Base-by-base conservation (phyloP, 2,113 vertebrate genomes). In the Oenanthe melanoleuca region DNA sequence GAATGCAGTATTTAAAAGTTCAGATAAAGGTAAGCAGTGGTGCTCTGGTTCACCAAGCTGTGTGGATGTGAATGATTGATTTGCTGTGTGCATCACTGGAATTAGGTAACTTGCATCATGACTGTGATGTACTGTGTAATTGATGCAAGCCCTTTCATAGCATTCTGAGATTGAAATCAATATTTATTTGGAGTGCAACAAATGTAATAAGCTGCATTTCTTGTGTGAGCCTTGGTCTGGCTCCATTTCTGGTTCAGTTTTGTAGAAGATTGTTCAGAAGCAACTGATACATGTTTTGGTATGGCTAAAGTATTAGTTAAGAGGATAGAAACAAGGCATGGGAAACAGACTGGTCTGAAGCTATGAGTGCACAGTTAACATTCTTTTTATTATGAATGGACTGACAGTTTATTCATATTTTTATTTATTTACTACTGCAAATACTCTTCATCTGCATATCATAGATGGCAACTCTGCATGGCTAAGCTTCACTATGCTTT, bases 131-230 rank as follows among this genome's bases (percentile, higher is more conserved):
- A 97, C 96, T 97, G 88, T 97, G 96, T 98, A 98, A 98, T 97
- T 98, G 98, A 97, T 98, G 97, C 97, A 97, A 98, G 95, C 93
- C 95, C 94, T 98, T 98, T 97, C 96, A 95, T 97, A 97, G 93
- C 86, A 96, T 98, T 97, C 93, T 88, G 96, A 98, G 97, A 98
- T 97, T 98, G 97, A 97, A 98, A 98, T 98, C 97, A 98, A 98
- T 98, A 98, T 98, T 97, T 98, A 97, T 97, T 98, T 97, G 93
- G 94, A 98, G 96, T 97, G 95, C 96, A 97, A 97, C 97, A 97
- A 95, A 98, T 97, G 96, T 97, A 97, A 97, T 98, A 98, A 97
- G 95, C 93, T 95, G 74, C 87, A 93, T 95, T 97, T 95, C 94
- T 97, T 97, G 95, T 97, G 96, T 96, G 97, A 97, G 95, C 94